phyloP scores from a whole-genome alignment of 2,113 vertebrate species.

The Pimephales promelas region DNA sequence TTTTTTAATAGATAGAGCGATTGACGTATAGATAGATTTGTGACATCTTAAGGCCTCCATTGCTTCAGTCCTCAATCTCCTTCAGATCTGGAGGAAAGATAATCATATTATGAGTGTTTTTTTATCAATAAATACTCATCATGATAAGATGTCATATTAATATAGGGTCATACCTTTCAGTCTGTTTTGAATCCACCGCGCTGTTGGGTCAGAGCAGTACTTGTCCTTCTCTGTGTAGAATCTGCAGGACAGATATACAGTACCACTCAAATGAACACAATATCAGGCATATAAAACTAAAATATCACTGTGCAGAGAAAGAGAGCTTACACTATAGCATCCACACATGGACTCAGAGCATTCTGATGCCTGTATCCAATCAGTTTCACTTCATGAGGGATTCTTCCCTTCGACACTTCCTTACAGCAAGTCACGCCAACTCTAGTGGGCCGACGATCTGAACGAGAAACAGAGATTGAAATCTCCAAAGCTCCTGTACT shows the following conservation, averaged over 20 bases:
- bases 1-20: background rate
- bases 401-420: conserved; percentile 35
- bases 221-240: conserved; percentile 45
- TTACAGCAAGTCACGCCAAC: conserved; percentile 54
- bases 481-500: background rate
- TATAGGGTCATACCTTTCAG: conserved; percentile 20
- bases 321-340: conserved; percentile 52
- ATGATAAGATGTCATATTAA: background rate
- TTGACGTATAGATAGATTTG: background rate
- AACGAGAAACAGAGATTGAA: conserved; percentile 13
- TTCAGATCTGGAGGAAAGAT: conserved; percentile 6
- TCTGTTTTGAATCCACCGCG: conserved; percentile 42
- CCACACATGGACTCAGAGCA: conserved; percentile 50
- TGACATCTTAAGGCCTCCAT: background rate
- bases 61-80: background rate
- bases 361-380: conserved; percentile 49
- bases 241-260: conserved; percentile 21
- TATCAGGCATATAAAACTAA: background rate
- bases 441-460: conserved; percentile 46
- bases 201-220: conserved; percentile 45
- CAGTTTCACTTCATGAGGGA: conserved; percentile 32
- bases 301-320: background rate
- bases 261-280: background rate
- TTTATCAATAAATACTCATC: background rate
- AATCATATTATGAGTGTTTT: background rate